These are phyloP conservation scores for Drosophila santomea DNA, from an alignment of 1,140 invertebrate genomes.

Conservation along the genomic window DNA sequence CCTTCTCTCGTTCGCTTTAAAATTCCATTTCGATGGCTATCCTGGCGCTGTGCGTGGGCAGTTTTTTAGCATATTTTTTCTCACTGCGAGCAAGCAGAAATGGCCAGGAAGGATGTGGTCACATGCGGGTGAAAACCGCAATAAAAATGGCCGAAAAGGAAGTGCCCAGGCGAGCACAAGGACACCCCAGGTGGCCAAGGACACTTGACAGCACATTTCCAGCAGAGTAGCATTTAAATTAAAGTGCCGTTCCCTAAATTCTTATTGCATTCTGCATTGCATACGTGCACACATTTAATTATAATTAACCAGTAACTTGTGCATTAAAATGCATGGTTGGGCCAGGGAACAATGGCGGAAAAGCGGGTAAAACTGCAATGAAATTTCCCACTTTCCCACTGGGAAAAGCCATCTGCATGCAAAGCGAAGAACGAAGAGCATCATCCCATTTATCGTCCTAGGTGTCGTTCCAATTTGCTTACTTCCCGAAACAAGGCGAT, in stretches of 20 bases:
- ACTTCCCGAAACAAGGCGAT: background rate
- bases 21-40: slow-evolving; percentile 73
- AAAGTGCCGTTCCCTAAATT: background rate
- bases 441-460: slow-evolving; percentile 25
- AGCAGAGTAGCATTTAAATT: slow-evolving; percentile 47
- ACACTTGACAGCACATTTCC: background rate
- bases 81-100: background rate
- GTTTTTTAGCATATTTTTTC: slow-evolving; percentile 45
- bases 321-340: slow-evolving; percentile 29
- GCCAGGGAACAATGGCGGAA: slow-evolving; percentile 8
- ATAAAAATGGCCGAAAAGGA: slow-evolving; percentile 65
- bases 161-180: slow-evolving; percentile 48
- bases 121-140: slow-evolving; percentile 63
- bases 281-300: slow-evolving; percentile 38
- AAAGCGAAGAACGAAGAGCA: slow-evolving; percentile 11
- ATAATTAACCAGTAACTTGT: slow-evolving; percentile 41
- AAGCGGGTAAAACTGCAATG: slow-evolving; percentile 1
- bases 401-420: slow-evolving; percentile 28
- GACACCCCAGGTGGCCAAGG: slow-evolving; percentile 27
- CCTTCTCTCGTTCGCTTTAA: slow-evolving; percentile 17
- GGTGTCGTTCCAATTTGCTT: slow-evolving; percentile 36
- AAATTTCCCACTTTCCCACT: too few species aligned
- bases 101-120: slow-evolving; percentile 20
- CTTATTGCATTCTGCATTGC: background rate
- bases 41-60: slow-evolving; percentile 10